A percentile compares a stretch with the other conserved stretches of the same genome.
Evolutionary conservation across 2,888 invertebrate genomes (phyloP).

Genomic region (Euspilapteryx auroguttella): DNA sequence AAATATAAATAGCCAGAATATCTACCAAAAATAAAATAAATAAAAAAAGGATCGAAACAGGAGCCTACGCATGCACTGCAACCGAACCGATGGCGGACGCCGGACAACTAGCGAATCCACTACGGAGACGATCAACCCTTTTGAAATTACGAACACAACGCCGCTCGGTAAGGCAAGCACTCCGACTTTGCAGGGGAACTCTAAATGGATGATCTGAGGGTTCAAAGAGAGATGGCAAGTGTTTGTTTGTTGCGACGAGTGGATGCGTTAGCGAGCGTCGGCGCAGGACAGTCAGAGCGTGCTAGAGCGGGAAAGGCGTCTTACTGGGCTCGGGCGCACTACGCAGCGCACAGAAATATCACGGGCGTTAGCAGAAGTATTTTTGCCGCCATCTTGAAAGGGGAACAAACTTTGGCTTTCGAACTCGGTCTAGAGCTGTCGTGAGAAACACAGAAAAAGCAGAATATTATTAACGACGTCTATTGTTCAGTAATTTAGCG

Average conservation of each 20-base stretch:
- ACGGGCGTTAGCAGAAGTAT: constrained; percentile 74
- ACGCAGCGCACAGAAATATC: constrained; percentile 77
- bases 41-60: not conserved
- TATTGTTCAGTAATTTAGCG: constrained; percentile 23
- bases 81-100: constrained; percentile 32
- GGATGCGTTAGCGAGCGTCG: not conserved
- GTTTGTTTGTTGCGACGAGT: too few relatives aligned
- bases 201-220: too few relatives aligned
- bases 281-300: not conserved
- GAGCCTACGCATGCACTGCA: constrained; percentile 30
- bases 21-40: too few relatives aligned
- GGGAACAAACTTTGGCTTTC: constrained; percentile 71
- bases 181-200: too few relatives aligned
- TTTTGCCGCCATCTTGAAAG: constrained; percentile 77
- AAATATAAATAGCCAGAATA: too few relatives aligned
- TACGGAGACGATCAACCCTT: constrained; percentile 58
- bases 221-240: too few relatives aligned
- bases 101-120: constrained; percentile 16
- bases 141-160: constrained; percentile 48
- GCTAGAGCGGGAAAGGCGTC: constrained; percentile 18
- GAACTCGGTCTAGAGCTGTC: constrained; percentile 60
- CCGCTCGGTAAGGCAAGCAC: too few relatives aligned
- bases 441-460: constrained; percentile 44
- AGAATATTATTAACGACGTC: not conserved
- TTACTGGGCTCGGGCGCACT: constrained; percentile 40